These are phyloP conservation scores for Hippocampus mohnikei DNA, from an alignment of 2,113 vertebrate genomes.

Conservation along the genomic window DNA sequence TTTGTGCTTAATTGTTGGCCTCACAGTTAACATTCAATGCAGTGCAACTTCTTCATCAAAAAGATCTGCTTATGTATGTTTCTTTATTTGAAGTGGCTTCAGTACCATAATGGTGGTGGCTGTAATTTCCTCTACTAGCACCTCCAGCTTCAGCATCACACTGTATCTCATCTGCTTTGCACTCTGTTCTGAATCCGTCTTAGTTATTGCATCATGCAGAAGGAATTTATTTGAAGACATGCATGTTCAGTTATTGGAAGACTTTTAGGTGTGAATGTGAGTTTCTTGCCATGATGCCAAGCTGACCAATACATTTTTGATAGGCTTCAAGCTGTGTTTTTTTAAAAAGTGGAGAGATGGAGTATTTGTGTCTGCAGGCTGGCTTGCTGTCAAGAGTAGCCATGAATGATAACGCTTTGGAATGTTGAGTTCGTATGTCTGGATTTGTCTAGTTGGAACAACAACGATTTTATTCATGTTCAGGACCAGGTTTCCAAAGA, in stretches of 20 bases:
- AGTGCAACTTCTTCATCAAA: conserved; percentile 41
- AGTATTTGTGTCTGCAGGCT: conserved; percentile 37
- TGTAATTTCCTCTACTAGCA: conserved; percentile 42
- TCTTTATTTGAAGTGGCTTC: conserved; percentile 48
- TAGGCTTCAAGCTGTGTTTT: background rate
- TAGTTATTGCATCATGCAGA: conserved; percentile 51
- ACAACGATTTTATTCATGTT: conserved; percentile 12
- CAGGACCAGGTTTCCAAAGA: conserved; percentile 97
- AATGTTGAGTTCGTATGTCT: conserved; percentile 5
- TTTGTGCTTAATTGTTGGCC: conserved; percentile 62
- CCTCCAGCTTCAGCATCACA: conserved; percentile 50
- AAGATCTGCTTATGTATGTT: conserved; percentile 29
- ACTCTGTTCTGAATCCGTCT: conserved; percentile 36
- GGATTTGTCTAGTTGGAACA: background rate
- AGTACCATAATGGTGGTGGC: conserved; percentile 52
- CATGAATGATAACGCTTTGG: conserved; percentile 25
- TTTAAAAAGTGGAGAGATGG: background rate
- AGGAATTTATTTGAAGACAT: background rate
- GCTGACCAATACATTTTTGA: background rate
- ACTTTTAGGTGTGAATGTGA: background rate
- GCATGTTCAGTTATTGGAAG: conserved; percentile 7
- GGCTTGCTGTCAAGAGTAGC: conserved; percentile 47
- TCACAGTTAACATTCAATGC: conserved; percentile 48
- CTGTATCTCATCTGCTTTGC: conserved; percentile 44
- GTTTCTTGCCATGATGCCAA: background rate